Conservation (phyloP, 2,888 invertebrate genomes). For the Drosophila mimetica region DNA sequence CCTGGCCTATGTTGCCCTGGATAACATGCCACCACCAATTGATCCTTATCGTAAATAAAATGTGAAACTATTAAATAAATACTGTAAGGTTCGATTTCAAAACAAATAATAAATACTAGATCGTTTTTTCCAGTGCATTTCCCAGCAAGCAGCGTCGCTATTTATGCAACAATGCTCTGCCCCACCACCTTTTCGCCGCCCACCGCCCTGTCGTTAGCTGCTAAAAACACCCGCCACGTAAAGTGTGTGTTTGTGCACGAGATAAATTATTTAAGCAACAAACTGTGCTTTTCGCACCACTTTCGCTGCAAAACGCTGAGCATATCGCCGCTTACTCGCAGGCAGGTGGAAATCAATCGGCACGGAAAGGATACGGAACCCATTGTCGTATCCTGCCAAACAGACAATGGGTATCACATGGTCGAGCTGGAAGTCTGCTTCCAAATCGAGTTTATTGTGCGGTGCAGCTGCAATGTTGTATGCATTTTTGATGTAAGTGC, state of each 20-base stretch:
- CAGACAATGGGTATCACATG: conserved; percentile 21
- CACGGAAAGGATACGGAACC: too few species aligned
- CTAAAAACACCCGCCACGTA: conserved; percentile 9
- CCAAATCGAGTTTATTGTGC: conserved; percentile 72
- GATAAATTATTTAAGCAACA: conserved; percentile 77
- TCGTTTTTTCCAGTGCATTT: neutral
- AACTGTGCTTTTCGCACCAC: conserved; percentile 63
- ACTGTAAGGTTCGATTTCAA: too few species aligned
- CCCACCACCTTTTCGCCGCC: neutral
- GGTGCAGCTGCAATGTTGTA: conserved; percentile 49
- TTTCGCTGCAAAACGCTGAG: neutral
- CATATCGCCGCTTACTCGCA: neutral
- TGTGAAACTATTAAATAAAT: too few species aligned
- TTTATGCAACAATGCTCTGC: conserved; percentile 46
- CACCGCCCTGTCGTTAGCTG: conserved; percentile 6
- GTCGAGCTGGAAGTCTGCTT: neutral
- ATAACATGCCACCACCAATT: too few species aligned
- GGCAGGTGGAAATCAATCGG: conserved; percentile 23
- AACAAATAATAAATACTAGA: too few species aligned
- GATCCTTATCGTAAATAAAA: too few species aligned
- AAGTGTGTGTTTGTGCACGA: conserved; percentile 46
- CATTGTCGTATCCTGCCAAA: too few species aligned
- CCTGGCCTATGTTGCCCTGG: too few species aligned
- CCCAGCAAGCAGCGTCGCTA: conserved; percentile 10
- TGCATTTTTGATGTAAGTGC: conserved; percentile 51